Conservation (phyloP, 2,888 invertebrate genomes). For the Cheilosia impressa region DNA sequence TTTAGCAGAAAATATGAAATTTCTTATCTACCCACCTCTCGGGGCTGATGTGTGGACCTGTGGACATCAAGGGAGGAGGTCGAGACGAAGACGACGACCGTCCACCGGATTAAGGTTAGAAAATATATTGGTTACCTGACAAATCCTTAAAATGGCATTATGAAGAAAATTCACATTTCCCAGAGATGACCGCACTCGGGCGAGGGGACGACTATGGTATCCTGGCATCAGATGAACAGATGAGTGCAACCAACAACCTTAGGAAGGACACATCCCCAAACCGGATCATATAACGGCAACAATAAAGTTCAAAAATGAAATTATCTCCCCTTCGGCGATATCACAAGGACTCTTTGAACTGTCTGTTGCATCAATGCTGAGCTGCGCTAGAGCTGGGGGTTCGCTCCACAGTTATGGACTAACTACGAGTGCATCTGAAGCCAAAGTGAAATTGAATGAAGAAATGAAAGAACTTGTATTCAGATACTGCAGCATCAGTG, state of each 20-base stretch:
- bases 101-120: constrained; percentile 71
- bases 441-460: constrained; percentile 73
- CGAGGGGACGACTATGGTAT: background rate
- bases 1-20: constrained; percentile 75
- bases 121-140: constrained; percentile 75
- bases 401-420: constrained; percentile 11
- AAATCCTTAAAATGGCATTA: constrained; percentile 75
- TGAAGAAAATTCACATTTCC: constrained; percentile 73
- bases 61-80: constrained; percentile 6
- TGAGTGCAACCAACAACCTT: constrained; percentile 47
- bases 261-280: constrained; percentile 8
- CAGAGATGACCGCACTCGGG: constrained; percentile 44
- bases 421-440: constrained; percentile 68
- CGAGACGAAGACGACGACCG: constrained; percentile 46
- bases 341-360: constrained; percentile 67
- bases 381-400: background rate
- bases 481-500: constrained; percentile 26
- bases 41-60: constrained; percentile 39
- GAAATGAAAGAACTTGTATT: constrained; percentile 65
- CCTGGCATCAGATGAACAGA: constrained; percentile 11
- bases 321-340: constrained; percentile 72
- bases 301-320: constrained; percentile 75
- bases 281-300: constrained; percentile 66
- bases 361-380: constrained; percentile 72
- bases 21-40: constrained; percentile 60